A percentile compares a stretch with the other conserved stretches of the same genome.
Conservation (phyloP, 2,797 vertebrate genomes). For the Otolemur crassicaudatus region DNA sequence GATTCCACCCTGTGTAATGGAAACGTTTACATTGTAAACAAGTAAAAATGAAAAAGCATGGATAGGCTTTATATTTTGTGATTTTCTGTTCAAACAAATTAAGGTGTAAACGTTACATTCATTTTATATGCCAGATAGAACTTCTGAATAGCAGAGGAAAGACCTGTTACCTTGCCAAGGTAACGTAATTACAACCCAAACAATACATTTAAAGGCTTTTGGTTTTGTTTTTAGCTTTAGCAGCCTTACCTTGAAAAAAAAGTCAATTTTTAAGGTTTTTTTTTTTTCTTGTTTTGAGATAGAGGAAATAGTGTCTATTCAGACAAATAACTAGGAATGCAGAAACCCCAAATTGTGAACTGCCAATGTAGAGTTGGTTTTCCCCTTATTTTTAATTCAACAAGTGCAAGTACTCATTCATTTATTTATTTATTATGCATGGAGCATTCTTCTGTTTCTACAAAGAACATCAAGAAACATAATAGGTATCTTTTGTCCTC, state of each 20-base stretch:
- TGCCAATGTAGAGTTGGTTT: not conserved
- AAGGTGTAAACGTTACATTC: not conserved
- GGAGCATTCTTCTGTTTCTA: not conserved
- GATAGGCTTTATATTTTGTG: not conserved
- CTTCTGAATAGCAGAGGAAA: not conserved
- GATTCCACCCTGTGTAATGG: not conserved
- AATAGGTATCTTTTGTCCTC: not conserved
- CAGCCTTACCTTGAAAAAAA: not conserved
- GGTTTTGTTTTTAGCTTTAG: not conserved
- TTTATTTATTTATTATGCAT: not conserved
- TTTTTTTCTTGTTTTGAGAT: slow-evolving; percentile 4
- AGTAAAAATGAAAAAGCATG: not conserved
- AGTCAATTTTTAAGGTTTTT: not conserved
- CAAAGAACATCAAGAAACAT: not conserved
- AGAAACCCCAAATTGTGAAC: not conserved
- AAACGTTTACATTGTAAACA: not conserved
- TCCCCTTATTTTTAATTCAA: not conserved
- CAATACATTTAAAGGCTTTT: not conserved
- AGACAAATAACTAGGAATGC: not conserved
- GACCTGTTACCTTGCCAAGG: not conserved
- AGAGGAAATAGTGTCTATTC: not conserved
- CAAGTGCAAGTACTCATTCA: not conserved
- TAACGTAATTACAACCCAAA: not conserved
- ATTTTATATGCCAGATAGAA: not conserved
- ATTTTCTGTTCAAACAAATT: slow-evolving; percentile 11